Conservation (phyloP, 2,113 vertebrate genomes). For the Cebus imitator region DNA sequence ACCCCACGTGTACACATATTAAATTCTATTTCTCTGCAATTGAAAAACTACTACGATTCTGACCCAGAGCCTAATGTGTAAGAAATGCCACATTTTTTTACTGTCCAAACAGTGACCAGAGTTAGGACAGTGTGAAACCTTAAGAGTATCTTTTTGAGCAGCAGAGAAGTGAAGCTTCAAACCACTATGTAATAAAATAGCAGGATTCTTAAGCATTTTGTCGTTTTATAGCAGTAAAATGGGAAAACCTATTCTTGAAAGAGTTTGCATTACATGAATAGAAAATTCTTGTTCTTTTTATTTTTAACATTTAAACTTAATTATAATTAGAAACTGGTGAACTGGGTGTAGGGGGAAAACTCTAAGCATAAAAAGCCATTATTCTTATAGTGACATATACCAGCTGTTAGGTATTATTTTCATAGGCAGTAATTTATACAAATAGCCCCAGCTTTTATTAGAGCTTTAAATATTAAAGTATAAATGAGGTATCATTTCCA, state of each 20-base stretch:
- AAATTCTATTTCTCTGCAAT: background rate
- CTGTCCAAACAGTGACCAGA: background rate
- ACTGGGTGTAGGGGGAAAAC: background rate
- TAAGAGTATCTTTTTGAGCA: background rate
- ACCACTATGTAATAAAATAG: background rate
- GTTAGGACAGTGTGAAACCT: background rate
- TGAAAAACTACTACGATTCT: background rate
- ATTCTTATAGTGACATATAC: background rate
- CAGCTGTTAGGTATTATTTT: slow-evolving; percentile 23
- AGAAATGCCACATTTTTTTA: background rate
- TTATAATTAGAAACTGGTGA: slow-evolving; percentile 31
- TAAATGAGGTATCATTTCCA: slow-evolving; percentile 38
- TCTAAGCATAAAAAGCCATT: background rate
- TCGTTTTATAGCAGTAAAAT: background rate
- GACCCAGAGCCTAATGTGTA: background rate
- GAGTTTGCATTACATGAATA: background rate
- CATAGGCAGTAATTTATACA: slow-evolving; percentile 18
- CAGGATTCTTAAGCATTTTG: background rate
- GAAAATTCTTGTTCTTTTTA: slow-evolving; percentile 48
- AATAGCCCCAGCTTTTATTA: slow-evolving; percentile 57
- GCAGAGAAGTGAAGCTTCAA: slow-evolving; percentile 16
- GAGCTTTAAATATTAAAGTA: slow-evolving; percentile 11
- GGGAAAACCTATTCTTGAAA: slow-evolving; percentile 28
- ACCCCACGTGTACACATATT: background rate
- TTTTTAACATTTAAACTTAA: slow-evolving; percentile 11